These are phyloP conservation scores for Drosophila sp. DNA, from an alignment of 1,140 invertebrate genomes.

Conservation along the genomic window DNA sequence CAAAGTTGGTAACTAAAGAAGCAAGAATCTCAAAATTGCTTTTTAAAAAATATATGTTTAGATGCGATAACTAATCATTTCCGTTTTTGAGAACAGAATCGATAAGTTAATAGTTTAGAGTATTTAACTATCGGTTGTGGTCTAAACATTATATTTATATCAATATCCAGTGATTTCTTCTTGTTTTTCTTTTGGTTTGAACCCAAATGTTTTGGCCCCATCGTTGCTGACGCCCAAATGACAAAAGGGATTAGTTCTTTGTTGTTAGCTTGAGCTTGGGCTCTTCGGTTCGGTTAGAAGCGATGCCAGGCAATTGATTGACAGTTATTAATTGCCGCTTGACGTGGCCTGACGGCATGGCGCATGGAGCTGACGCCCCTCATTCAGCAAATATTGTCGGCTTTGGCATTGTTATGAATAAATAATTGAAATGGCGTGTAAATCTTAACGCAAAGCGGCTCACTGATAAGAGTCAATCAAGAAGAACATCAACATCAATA, in stretches of 20 bases:
- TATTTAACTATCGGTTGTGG: conserved; percentile 42
- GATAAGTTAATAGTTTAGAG: conserved; percentile 17
- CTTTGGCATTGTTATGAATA: conserved; percentile 53
- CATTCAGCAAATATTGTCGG: conserved; percentile 32
- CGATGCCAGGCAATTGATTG: conserved; percentile 71
- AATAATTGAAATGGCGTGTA: conserved; percentile 67
- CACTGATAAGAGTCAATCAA: conserved; percentile 25
- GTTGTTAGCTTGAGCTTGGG: conserved; percentile 48
- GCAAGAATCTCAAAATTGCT: too few species aligned
- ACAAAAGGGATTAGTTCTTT: conserved; percentile 76
- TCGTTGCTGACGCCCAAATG: conserved; percentile 56
- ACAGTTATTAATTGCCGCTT: conserved; percentile 79
- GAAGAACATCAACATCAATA: conserved; percentile 21
- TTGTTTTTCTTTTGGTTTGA: conserved; percentile 65
- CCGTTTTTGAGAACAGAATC: too few species aligned
- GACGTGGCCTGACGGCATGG: conserved; percentile 49
- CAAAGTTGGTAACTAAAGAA: too few species aligned
- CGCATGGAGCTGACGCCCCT: conserved; percentile 43
- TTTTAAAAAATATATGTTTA: too few species aligned
- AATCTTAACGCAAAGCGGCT: conserved; percentile 39
- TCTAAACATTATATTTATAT: conserved; percentile 7
- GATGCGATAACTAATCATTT: too few species aligned
- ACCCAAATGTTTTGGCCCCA: conserved; percentile 66
- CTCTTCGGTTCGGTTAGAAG: conserved; percentile 43
- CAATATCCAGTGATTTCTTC: conserved; percentile 48